Percentiles rank a stretch among this genome's conserved stretches.
Conservation (phyloP, 1,140 invertebrate species). For the Macrostomum lignano region DNA sequence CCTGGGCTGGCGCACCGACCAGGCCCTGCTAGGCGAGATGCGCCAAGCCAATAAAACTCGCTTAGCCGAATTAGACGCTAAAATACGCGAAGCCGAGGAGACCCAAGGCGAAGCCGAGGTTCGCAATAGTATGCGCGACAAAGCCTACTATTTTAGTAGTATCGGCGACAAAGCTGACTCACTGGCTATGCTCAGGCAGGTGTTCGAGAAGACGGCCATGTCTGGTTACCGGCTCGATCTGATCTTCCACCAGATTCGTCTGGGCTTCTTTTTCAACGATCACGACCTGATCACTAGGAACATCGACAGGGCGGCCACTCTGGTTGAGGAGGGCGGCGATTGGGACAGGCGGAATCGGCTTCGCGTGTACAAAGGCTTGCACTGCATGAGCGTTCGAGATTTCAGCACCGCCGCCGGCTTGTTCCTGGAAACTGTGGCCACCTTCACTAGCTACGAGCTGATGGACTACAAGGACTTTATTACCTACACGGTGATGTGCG, state of each 20-base stretch:
- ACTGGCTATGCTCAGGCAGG: conserved; percentile 48
- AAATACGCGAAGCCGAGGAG: conserved; percentile 71
- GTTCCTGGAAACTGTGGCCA: conserved; percentile 91
- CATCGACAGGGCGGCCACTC: conserved; percentile 55
- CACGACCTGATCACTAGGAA: conserved; percentile 62
- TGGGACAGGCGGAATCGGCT: conserved; percentile 90
- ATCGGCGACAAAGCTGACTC: conserved; percentile 65
- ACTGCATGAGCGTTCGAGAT: conserved; percentile 73
- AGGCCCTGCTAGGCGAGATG: conserved; percentile 45
- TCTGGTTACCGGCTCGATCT: conserved; percentile 66
- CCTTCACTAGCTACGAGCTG: conserved; percentile 91
- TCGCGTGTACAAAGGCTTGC: conserved; percentile 55
- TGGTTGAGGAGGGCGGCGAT: conserved; percentile 85
- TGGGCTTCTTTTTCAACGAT: conserved; percentile 65
- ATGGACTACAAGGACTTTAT: conserved; percentile 81
- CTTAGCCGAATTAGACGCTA: conserved; percentile 50
- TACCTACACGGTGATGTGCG: conserved; percentile 55
- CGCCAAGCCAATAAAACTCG: conserved; percentile 49
- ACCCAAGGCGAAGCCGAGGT: conserved; percentile 75
- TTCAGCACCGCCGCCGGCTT: conserved; percentile 73
- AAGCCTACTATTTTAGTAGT: conserved; percentile 69
- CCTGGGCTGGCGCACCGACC: conserved; percentile 47
- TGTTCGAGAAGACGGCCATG: conserved; percentile 72
- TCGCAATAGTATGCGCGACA: conserved; percentile 53
- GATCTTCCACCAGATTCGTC: conserved; percentile 61